These are phyloP conservation scores for Daktulosphaira vitifoliae DNA, from an alignment of 1,140 invertebrate genomes.

Conservation along the genomic window DNA sequence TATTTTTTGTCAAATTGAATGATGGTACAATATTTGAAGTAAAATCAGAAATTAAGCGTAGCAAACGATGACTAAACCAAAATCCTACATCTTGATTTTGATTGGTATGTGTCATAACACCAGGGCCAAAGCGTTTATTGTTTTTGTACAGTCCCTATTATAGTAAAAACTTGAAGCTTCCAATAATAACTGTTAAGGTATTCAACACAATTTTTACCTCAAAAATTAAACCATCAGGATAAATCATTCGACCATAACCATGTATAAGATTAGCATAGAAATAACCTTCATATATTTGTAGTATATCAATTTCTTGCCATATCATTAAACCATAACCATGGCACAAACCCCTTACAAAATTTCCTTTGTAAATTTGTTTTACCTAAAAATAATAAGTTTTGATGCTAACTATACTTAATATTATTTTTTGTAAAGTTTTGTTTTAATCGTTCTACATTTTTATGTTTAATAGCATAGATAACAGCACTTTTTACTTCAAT, in stretches of 20 bases:
- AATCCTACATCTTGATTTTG: constrained; percentile 27
- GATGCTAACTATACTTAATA: too few relatives aligned
- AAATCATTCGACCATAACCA: constrained; percentile 20
- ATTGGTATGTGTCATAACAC: constrained; percentile 13
- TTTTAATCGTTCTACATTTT: too few relatives aligned
- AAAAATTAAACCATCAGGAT: constrained; percentile 6
- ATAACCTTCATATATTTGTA: constrained; percentile 30
- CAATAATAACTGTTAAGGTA: too few relatives aligned
- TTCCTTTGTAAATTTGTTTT: constrained; percentile 22
- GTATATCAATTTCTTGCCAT: not conserved
- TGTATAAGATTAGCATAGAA: constrained; percentile 27
- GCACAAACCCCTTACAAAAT: constrained; percentile 5
- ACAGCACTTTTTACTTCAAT: not conserved
- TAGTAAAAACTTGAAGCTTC: not conserved
- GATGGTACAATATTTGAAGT: not conserved
- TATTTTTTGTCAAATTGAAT: not conserved
- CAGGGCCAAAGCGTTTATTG: constrained; percentile 31
- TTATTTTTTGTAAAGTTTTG: too few relatives aligned
- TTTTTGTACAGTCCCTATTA: constrained; percentile 27
- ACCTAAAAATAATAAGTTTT: not conserved
- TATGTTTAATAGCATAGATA: constrained; percentile 3
- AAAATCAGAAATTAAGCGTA: constrained; percentile 6
- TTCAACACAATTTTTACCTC: not conserved
- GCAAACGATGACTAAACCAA: constrained; percentile 4
- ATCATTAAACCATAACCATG: constrained; percentile 9